Evolutionary conservation across 1,140 invertebrate genomes (phyloP), one percentile per base, ranked within the genome.

Genomic region (Drosophila funebris): DNA sequence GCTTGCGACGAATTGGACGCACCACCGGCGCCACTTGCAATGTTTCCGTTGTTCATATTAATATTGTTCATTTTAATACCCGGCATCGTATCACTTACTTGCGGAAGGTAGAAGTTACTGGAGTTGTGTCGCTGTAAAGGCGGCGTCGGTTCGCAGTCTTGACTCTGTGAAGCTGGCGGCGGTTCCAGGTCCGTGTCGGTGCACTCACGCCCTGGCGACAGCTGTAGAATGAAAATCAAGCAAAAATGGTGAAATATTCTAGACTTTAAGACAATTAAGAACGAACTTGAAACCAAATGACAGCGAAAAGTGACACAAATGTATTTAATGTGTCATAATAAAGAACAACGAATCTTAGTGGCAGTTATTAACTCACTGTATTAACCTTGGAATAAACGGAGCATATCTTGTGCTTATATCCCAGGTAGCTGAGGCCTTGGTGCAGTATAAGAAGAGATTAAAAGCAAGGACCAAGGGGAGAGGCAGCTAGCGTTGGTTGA

Each of bases 101-200:
- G 94, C 52, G 95, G 95, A 88, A 97, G 93, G 93, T 98, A 98
- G 92, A 98, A 97, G 93, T 98, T 98, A 81, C 94, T 97, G 41
- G 97, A 98, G 80, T 97, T 97, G 74, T 97, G 96, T 76, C 97
- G 94, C 92, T 97, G 96, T 61, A 97, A 93, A 11, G 97, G 96
- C 22, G 97, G 97, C 70, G 97, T 97, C 24, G 97, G 97, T 92
- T 98, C 97, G 92, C 97, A 98, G 93, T 98, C 97, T 85, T 97
- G 96, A 33, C 96, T 96, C 92, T 98, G 97, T 29, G 97, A 97
- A 27, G 96, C 96, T 4, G 95, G 96, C 4, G 96, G 96, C 9
- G 93, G 92, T 81, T 96, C 96, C 95, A 96, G 94, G 80, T 96
- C 96, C 48, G 95, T 95, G 76, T 96, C 95, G 58, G 94, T 96